Base-by-base conservation (phyloP, 1,140 invertebrate genomes). In the Daktulosphaira vitifoliae region DNA sequence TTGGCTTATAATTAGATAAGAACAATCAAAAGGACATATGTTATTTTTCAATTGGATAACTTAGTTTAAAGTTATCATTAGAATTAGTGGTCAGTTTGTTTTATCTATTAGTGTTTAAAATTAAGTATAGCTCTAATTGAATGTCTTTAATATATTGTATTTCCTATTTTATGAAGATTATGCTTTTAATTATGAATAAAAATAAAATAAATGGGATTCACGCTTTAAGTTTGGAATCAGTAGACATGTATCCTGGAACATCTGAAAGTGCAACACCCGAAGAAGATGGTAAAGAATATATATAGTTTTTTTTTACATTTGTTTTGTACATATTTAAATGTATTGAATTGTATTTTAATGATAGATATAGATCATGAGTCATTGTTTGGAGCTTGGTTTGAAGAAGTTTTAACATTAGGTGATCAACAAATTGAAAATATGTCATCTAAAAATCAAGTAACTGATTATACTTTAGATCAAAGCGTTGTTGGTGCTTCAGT, bases 351-450 rank as follows among this genome's bases (percentile, higher is more conserved):
- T 29, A 50, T 54, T 67, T 18, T 33, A 26, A 23, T 52, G 16
- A 15, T 56, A 77, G 79, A 81, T 72, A 89, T 90, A 76, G 89
- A 92, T 76, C 92, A 89, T 75, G 92, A 95, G 75, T 90, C 90
- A 2, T 84, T 95, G 67, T 80, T 95, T 70, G 91, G 91, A 0
- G 81, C 90, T 64, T 94, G 91, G 90, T 92, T 95, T 77, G 90
- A 94, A 73, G 90, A 92, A 74, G 92, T 90, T 0, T 74, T 94
- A 15, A 86, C 87, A 25, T 62, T 38, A 22, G 66, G 53, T 7
- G 54, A 54, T 59, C 46, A 66, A 38, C 46, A 68, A 20, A 68
- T 29, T 29, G 59, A 65, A 26, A 44, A 44, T 48, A 18, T 38
- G 1, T 54, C 38, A 22, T 51, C 51, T 52, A 25, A 73, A 76